Percentiles rank a stretch among this genome's conserved stretches.
phyloP scores from a whole-genome alignment of 2,797 vertebrate genomes.

The Simalia tracyae region DNA sequence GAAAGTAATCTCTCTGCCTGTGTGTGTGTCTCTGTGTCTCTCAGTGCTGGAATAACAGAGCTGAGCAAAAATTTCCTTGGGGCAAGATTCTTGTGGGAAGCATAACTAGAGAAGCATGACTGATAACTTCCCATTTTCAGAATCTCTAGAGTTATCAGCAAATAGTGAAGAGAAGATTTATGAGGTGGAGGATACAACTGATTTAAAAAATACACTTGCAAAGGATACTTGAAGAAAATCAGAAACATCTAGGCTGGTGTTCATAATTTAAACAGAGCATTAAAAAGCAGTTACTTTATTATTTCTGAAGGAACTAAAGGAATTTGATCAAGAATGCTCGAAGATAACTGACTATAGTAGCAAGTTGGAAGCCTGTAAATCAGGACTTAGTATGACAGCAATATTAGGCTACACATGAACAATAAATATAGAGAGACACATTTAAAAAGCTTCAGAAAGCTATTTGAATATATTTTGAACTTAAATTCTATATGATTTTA shows the following conservation, averaged over 20 bases:
- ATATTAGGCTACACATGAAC: slow-evolving; percentile 48
- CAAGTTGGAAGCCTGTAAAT: slow-evolving; percentile 42
- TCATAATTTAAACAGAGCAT: slow-evolving; percentile 68
- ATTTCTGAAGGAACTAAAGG: slow-evolving; percentile 58
- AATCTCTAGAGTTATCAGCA: slow-evolving; percentile 59
- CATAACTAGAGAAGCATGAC: slow-evolving; percentile 52
- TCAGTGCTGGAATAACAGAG: slow-evolving; percentile 11
- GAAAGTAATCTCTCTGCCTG: not conserved
- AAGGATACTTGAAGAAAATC: slow-evolving; percentile 50
- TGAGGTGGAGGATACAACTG: slow-evolving; percentile 45
- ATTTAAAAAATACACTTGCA: slow-evolving; percentile 51
- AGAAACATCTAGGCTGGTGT: slow-evolving; percentile 52
- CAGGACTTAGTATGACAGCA: slow-evolving; percentile 51
- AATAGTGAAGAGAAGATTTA: slow-evolving; percentile 30
- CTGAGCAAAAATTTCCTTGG: slow-evolving; percentile 50
- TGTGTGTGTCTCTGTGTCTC: not conserved
- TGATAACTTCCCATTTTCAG: slow-evolving; percentile 53
- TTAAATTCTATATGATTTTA: slow-evolving; percentile 19
- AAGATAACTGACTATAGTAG: slow-evolving; percentile 56
- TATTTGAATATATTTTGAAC: slow-evolving; percentile 57
- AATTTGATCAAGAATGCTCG: slow-evolving; percentile 66
- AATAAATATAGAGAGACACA: slow-evolving; percentile 60
- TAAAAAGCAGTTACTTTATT: slow-evolving; percentile 65
- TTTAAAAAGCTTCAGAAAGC: slow-evolving; percentile 43
- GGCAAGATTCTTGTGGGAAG: slow-evolving; percentile 44